Evolutionary conservation across 2,888 invertebrate species (phyloP).

Genomic region (Tiphia femorata): DNA sequence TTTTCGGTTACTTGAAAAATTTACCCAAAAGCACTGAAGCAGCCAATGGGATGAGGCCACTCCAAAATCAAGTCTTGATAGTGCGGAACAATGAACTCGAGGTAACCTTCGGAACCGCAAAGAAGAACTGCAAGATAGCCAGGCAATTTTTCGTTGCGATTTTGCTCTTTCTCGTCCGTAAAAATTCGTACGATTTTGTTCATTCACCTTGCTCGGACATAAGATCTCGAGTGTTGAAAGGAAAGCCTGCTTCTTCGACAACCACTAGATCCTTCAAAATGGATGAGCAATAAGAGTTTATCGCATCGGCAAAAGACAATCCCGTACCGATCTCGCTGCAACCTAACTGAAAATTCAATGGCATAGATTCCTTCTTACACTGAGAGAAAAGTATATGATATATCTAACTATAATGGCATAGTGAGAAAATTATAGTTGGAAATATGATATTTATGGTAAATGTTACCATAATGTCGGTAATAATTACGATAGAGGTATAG

Average conservation of each 20-base stretch:
- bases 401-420: too few species aligned
- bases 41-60: slow-evolving; percentile 67
- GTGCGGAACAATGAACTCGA: slow-evolving; percentile 63
- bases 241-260: slow-evolving; percentile 52
- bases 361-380: background rate
- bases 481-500: too few species aligned
- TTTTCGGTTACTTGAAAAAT: slow-evolving; percentile 5
- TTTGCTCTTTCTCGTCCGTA: too few species aligned
- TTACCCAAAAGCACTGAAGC: slow-evolving; percentile 59
- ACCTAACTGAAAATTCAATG: slow-evolving; percentile 33
- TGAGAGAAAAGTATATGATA: too few species aligned
- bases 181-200: background rate
- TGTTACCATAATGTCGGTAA: too few species aligned
- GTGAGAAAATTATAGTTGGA: too few species aligned
- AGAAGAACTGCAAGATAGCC: slow-evolving; percentile 64
- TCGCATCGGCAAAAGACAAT: slow-evolving; percentile 29
- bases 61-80: slow-evolving; percentile 63
- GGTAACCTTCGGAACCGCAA: slow-evolving; percentile 70
- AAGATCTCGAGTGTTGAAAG: slow-evolving; percentile 54
- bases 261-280: slow-evolving; percentile 58
- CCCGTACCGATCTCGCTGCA: too few species aligned
- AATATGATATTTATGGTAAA: too few species aligned
- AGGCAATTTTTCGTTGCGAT: too few species aligned
- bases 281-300: slow-evolving; percentile 48
- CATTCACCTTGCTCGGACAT: slow-evolving; percentile 63